A percentile compares a stretch with the other conserved stretches of the same genome.
Evolutionary conservation across 2,888 invertebrate species (phyloP).

Genomic region (Thecophora atra): DNA sequence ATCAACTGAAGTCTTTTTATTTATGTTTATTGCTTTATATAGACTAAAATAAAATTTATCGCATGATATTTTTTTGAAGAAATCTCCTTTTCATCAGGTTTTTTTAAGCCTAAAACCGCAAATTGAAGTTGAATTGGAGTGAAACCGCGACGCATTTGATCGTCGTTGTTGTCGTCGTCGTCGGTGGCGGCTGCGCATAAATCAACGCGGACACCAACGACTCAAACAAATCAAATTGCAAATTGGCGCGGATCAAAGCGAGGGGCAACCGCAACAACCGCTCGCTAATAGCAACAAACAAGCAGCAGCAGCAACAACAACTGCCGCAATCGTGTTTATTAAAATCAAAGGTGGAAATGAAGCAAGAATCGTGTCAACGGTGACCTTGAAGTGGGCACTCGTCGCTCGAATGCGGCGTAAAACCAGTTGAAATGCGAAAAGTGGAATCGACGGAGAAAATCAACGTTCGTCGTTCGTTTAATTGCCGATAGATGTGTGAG

Average conservation of each 20-base stretch:
- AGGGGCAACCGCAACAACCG: slow-evolving; percentile 1
- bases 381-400: slow-evolving; percentile 42
- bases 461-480: neutral
- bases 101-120: too few species aligned
- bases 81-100: too few species aligned
- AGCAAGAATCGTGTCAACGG: slow-evolving; percentile 45
- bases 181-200: slow-evolving; percentile 26
- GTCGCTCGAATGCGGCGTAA: neutral
- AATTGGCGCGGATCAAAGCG: slow-evolving; percentile 11
- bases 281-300: neutral
- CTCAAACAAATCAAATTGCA: slow-evolving; percentile 14
- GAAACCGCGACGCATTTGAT: too few species aligned
- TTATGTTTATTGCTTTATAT: too few species aligned
- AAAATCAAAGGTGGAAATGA: slow-evolving; percentile 15
- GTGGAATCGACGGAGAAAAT: neutral
- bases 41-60: too few species aligned
- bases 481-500: neutral
- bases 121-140: too few species aligned
- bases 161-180: slow-evolving; percentile 9
- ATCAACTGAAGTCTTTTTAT: too few species aligned
- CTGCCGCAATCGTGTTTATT: slow-evolving; percentile 11
- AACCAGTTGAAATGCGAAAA: slow-evolving; percentile 21
- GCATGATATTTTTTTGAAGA: too few species aligned
- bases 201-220: neutral
- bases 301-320: slow-evolving; percentile 11